Conservation (phyloP, 2,113 vertebrate species). For the Ptychochromis oligacanthus region DNA sequence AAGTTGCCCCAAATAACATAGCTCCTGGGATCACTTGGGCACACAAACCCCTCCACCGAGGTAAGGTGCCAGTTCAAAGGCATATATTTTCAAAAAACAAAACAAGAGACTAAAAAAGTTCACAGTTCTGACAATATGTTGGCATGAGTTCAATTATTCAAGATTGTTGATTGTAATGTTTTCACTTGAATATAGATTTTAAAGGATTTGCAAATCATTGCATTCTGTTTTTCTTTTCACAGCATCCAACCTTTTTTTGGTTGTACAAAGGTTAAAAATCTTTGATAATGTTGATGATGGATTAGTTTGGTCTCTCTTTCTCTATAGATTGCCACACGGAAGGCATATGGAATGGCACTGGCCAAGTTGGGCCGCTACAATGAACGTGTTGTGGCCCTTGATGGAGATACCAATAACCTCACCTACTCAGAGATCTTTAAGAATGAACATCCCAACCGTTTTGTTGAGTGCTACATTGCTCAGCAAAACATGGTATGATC, state of each 20-base stretch:
- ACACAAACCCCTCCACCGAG: neutral
- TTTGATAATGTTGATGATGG: neutral
- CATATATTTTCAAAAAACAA: neutral
- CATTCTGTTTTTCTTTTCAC: neutral
- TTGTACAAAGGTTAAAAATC: neutral
- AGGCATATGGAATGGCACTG: conserved; percentile 90
- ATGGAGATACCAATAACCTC: conserved; percentile 95
- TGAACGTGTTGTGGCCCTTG: conserved; percentile 88
- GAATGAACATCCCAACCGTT: conserved; percentile 92
- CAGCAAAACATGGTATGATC: conserved; percentile 94
- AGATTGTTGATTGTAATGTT: neutral
- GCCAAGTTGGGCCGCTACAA: conserved; percentile 91
- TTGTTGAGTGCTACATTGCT: conserved; percentile 94
- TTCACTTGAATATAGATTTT: neutral
- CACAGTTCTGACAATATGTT: neutral
- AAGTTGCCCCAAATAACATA: neutral
- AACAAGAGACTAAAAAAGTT: neutral
- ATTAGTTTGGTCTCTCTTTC: neutral
- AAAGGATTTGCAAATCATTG: neutral
- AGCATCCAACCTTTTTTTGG: neutral
- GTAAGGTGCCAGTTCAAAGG: neutral
- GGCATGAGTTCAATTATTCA: neutral
- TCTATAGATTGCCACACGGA: conserved; percentile 89
- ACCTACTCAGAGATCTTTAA: conserved; percentile 94
- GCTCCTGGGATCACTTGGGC: neutral